A percentile compares a stretch with the other conserved stretches of the same genome.
phyloP scores from a whole-genome alignment of 2,888 invertebrate species.

The Cyrtodaria siliqua region DNA sequence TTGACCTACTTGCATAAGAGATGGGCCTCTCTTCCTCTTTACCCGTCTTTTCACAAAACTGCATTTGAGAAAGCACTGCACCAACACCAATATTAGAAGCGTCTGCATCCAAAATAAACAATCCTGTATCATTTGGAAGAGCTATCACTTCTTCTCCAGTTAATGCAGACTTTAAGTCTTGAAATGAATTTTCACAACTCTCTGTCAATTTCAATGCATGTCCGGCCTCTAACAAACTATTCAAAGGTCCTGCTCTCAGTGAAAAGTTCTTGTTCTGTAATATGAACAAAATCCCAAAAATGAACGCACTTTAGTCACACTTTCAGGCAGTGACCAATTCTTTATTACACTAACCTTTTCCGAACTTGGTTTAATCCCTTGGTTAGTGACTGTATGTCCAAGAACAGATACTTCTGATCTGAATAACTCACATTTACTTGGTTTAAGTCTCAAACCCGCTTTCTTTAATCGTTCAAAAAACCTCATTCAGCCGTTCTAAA shows the following conservation, averaged over 20 bases:
- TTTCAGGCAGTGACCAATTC: conserved; percentile 29
- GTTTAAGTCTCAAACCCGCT: conserved; percentile 61
- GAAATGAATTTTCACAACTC: conserved; percentile 40
- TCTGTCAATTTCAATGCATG: no score
- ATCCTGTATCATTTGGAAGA: no score
- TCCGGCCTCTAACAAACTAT: no score
- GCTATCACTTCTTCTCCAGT: conserved; percentile 34
- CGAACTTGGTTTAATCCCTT: conserved; percentile 20
- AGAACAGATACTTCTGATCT: no score
- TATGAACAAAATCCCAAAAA: conserved; percentile 34
- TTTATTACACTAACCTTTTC: conserved; percentile 4
- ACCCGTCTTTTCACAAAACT: no score
- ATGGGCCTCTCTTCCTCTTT: conserved; percentile 36
- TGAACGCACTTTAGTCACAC: conserved; percentile 15
- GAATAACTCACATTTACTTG: no score
- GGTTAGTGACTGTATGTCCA: no score
- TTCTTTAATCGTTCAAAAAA: conserved; percentile 60
- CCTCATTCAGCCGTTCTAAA: no score
- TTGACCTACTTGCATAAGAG: conserved; percentile 38
- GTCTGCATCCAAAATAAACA: no score
- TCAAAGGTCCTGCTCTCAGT: conserved; percentile 21
- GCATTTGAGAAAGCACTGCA: no score
- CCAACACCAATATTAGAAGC: no score
- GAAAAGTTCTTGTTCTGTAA: conserved; percentile 43
- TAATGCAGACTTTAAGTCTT: conserved; percentile 32